These are phyloP conservation scores for Chionoecetes opilio DNA, from an alignment of 1,140 invertebrate genomes.

Conservation along the genomic window DNA sequence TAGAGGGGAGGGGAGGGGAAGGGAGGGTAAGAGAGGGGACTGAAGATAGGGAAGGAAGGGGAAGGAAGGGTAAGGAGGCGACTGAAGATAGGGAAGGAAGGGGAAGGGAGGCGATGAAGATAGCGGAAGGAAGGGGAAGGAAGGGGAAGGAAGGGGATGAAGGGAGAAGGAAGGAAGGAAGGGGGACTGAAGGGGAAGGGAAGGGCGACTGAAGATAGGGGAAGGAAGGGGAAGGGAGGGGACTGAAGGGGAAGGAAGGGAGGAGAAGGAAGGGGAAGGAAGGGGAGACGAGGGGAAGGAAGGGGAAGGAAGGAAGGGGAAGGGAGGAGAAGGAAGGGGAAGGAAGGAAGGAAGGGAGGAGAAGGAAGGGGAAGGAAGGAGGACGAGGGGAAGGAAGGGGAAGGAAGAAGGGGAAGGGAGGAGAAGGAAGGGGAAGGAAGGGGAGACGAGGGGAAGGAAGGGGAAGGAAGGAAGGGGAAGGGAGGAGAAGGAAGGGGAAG, in stretches of 20 bases:
- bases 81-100: not conserved
- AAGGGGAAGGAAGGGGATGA: too few relatives aligned
- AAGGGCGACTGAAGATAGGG: not conserved
- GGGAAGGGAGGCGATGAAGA: not conserved
- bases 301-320: not conserved
- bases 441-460: not conserved
- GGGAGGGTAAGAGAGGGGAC: not conserved
- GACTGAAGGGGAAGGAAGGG: not conserved
- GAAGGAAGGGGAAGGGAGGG: not conserved
- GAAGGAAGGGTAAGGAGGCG: not conserved
- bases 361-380: not conserved
- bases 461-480: not conserved
- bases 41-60: too few relatives aligned
- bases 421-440: not conserved
- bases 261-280: too few relatives aligned
- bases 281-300: not conserved
- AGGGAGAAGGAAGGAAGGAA: too few relatives aligned
- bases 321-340: not conserved
- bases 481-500: too few relatives aligned
- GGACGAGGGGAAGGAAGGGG: not conserved
- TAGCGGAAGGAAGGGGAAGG: not conserved
- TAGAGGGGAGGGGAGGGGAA: slow-evolving; percentile 33
- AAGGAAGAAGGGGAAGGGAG: not conserved
- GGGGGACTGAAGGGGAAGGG: too few relatives aligned
- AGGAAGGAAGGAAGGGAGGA: not conserved